phyloP scores from a whole-genome alignment of 2,888 invertebrate species.

The Dolichomitus sp. region DNA sequence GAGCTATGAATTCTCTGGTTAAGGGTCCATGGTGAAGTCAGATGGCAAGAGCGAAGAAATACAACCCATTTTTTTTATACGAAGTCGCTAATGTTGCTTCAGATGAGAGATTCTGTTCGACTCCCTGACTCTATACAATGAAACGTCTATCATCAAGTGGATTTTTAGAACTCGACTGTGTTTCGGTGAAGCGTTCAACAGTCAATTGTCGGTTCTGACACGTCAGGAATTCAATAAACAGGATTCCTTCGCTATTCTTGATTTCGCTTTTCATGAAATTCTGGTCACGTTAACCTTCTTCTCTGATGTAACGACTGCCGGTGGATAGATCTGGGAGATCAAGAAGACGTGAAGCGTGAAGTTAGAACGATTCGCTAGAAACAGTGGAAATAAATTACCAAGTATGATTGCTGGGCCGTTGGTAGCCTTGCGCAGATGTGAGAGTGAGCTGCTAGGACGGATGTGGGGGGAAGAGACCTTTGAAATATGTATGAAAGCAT shows the following conservation, averaged over 20 bases:
- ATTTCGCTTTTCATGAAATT: not conserved
- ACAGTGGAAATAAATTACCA: slow-evolving; percentile 78
- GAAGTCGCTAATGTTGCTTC: not conserved
- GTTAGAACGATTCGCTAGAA: slow-evolving; percentile 53
- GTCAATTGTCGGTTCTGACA: not conserved
- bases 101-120: not conserved
- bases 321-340: not conserved
- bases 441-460: slow-evolving; percentile 11
- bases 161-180: not conserved
- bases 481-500: slow-evolving; percentile 84
- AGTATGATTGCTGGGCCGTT: slow-evolving; percentile 78
- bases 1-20: slow-evolving; percentile 4
- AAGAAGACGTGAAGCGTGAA: slow-evolving; percentile 8
- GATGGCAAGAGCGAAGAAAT: not conserved
- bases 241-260: not conserved
- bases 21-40: not conserved
- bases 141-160: not conserved
- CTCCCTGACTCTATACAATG: not conserved
- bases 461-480: slow-evolving; percentile 48
- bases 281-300: not conserved
- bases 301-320: not conserved
- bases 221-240: not conserved
- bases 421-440: slow-evolving; percentile 30
- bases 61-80: not conserved
- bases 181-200: not conserved